Percentiles rank a stretch among this genome's conserved stretches.
phyloP scores from a whole-genome alignment of 2,888 invertebrate species.

The Cerceris rybyensis region DNA sequence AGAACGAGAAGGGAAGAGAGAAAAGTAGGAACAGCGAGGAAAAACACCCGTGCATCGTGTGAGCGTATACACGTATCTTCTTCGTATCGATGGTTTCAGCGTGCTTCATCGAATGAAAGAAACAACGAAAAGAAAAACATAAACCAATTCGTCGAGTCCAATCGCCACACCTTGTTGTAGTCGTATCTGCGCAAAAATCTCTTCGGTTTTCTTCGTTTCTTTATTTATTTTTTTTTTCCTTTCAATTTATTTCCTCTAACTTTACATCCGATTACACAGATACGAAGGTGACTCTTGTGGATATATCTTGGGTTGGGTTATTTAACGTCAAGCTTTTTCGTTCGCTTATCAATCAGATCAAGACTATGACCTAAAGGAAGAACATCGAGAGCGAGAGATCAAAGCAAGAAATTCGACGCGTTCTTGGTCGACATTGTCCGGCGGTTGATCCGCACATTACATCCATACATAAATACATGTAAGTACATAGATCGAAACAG shows the following conservation, averaged over 20 bases:
- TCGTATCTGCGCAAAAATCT: constrained; percentile 40
- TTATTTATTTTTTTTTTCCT: constrained; percentile 44
- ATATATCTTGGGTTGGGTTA: constrained; percentile 7
- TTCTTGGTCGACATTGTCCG: constrained; percentile 25
- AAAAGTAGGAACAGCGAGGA: constrained; percentile 13
- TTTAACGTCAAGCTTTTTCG: not conserved
- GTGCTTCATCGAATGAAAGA: not conserved
- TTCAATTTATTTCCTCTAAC: constrained; percentile 52
- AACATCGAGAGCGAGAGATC: constrained; percentile 27
- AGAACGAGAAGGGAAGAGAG: constrained; percentile 9
- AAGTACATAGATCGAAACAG: constrained; percentile 11
- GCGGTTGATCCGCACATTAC: constrained; percentile 12
- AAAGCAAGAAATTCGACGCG: constrained; percentile 33
- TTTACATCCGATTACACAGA: constrained; percentile 58
- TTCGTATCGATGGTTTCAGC: not conserved
- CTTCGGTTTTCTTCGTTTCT: constrained; percentile 40
- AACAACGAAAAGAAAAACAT: not conserved
- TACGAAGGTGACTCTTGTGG: constrained; percentile 21
- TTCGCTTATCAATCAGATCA: constrained; percentile 11
- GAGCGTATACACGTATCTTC: not conserved
- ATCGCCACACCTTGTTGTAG: no score
- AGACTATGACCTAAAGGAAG: constrained; percentile 25
- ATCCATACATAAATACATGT: not conserved
- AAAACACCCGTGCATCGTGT: constrained; percentile 29
- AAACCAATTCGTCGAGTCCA: no score